These are phyloP conservation scores for Bellardia pandia DNA, from an alignment of 2,888 invertebrate genomes.

Conservation along the genomic window DNA sequence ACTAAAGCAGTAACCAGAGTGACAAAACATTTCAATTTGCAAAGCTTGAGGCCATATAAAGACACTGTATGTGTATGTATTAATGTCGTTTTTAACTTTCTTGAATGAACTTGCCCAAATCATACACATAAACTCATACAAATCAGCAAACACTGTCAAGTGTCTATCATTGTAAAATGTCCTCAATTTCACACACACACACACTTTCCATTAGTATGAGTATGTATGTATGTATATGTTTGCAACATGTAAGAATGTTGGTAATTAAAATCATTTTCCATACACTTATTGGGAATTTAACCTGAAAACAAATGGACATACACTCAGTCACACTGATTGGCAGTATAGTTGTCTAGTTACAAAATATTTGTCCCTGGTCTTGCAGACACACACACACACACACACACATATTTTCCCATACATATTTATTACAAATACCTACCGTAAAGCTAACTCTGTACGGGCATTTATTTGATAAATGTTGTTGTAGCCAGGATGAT, in stretches of 20 bases:
- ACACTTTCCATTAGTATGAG: neutral
- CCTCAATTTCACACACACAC: neutral
- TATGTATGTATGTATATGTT: constrained; percentile 1
- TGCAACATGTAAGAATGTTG: constrained; percentile 6
- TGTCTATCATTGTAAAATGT: neutral
- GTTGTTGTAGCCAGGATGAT: constrained; percentile 91
- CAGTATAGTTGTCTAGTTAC: constrained; percentile 10
- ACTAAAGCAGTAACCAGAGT: neutral
- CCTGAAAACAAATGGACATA: constrained; percentile 31
- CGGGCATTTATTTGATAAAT: constrained; percentile 93
- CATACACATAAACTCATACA: neutral
- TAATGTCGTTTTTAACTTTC: constrained; percentile 18
- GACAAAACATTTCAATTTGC: constrained; percentile 48
- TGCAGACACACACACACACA: neutral
- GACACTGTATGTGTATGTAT: neutral
- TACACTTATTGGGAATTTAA: constrained; percentile 40
- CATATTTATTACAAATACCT: constrained; percentile 61
- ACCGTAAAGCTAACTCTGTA: constrained; percentile 91
- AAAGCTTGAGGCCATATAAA: constrained; percentile 8
- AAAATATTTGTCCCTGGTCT: neutral
- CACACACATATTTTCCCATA: neutral
- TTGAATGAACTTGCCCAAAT: constrained; percentile 16
- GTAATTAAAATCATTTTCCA: constrained; percentile 48
- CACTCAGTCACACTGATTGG: constrained; percentile 29
- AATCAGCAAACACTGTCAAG: neutral